Conservation (phyloP, 2,113 vertebrate species). For the Xerus inauris region DNA sequence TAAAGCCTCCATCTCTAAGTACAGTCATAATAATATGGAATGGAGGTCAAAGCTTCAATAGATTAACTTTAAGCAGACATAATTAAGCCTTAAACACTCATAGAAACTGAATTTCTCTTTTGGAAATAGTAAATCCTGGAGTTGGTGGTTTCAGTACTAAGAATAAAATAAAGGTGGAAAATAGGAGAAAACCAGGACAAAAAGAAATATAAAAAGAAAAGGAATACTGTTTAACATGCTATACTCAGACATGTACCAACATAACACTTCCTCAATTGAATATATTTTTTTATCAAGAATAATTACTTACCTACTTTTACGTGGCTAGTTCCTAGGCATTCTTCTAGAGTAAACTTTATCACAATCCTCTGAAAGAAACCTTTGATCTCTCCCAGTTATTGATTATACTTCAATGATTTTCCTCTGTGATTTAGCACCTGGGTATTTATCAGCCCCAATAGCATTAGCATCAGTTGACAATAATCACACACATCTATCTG, state of each 20-base stretch:
- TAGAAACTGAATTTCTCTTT: background rate
- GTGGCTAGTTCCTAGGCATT: background rate
- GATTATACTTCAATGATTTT: background rate
- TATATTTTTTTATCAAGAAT: background rate
- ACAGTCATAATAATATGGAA: background rate
- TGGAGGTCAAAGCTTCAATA: background rate
- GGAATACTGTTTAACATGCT: background rate
- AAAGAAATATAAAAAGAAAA: background rate
- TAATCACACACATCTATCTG: background rate
- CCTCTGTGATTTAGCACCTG: background rate
- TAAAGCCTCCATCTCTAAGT: background rate
- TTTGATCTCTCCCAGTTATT: background rate
- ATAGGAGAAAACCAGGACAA: background rate
- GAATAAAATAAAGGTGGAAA: background rate
- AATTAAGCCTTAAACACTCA: background rate
- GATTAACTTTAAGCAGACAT: background rate
- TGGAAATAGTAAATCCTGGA: background rate
- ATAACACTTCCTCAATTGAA: background rate
- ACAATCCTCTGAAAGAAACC: background rate
- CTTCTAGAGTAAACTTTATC: background rate
- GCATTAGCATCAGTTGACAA: background rate
- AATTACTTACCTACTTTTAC: background rate
- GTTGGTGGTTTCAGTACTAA: background rate
- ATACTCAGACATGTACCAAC: background rate
- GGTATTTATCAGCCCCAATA: background rate